Conservation (phyloP, 2,888 invertebrate genomes). For the Xiphydria camelus region DNA sequence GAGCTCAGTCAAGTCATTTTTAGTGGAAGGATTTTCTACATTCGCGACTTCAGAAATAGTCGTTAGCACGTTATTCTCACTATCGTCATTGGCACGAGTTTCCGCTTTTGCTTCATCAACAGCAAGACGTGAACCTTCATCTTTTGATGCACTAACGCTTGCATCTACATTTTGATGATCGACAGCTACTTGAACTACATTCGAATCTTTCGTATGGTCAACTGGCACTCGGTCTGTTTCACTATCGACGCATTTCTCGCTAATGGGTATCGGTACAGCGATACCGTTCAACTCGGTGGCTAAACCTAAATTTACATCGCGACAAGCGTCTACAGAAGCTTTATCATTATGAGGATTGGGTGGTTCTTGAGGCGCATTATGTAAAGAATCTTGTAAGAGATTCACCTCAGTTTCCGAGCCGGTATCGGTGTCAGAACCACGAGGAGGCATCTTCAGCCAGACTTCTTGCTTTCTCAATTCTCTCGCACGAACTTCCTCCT, state of each 20-base stretch:
- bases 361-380: conserved; percentile 26
- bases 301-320: not conserved
- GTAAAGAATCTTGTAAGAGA: conserved; percentile 39
- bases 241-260: no score
- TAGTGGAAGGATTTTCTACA: no score
- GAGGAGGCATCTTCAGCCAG: conserved; percentile 66
- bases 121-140: not conserved
- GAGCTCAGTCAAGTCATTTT: no score
- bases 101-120: not conserved
- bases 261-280: no score
- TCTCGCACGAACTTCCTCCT: conserved; percentile 69
- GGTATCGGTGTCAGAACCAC: conserved; percentile 67
- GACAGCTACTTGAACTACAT: not conserved
- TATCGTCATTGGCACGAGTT: no score
- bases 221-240: no score
- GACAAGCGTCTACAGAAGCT: conserved; percentile 4
- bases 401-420: conserved; percentile 76
- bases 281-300: no score
- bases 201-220: not conserved
- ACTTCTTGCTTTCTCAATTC: conserved; percentile 72
- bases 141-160: not conserved
- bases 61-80: no score
- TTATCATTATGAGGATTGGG: conserved; percentile 19
- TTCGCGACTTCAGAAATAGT: no score
- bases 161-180: no score